Evolutionary conservation across 2,113 vertebrate species (phyloP).

Genomic region (Sceloporus undulatus): DNA sequence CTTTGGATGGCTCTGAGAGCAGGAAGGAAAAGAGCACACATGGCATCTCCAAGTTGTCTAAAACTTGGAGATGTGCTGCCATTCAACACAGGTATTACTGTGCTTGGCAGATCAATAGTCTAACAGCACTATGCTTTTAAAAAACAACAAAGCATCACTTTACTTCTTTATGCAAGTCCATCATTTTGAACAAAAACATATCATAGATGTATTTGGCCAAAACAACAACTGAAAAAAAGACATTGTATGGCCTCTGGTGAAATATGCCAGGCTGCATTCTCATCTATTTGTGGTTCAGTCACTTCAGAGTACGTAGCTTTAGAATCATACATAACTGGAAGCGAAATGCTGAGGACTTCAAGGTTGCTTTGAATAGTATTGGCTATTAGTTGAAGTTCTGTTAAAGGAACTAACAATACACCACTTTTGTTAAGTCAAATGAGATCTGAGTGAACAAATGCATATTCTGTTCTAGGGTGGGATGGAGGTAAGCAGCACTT

Average conservation of each 20-base stretch:
- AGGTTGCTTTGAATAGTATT: accelerated
- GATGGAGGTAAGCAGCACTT: constrained; percentile 37
- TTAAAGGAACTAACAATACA: constrained; percentile 27
- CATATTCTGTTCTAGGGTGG: neutral
- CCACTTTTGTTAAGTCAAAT: constrained; percentile 27
- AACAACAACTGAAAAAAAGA: neutral
- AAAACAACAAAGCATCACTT: neutral
- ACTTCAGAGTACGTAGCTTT: neutral
- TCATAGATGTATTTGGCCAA: neutral
- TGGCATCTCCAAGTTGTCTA: neutral
- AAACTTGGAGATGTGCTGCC: neutral
- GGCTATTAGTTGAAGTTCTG: constrained; percentile 24
- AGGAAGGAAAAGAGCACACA: too few species aligned
- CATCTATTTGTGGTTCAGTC: neutral
- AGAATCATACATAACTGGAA: neutral
- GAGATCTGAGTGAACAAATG: neutral
- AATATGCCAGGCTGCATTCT: neutral
- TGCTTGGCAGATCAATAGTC: too few species aligned
- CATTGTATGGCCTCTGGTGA: neutral
- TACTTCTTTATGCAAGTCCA: neutral
- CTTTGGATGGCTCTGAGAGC: too few species aligned
- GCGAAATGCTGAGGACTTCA: constrained; percentile 1
- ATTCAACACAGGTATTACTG: neutral
- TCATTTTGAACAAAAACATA: neutral
- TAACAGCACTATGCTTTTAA: neutral